phyloP scores from a whole-genome alignment of 2,888 invertebrate species.

The Leucoptera coffeella region DNA sequence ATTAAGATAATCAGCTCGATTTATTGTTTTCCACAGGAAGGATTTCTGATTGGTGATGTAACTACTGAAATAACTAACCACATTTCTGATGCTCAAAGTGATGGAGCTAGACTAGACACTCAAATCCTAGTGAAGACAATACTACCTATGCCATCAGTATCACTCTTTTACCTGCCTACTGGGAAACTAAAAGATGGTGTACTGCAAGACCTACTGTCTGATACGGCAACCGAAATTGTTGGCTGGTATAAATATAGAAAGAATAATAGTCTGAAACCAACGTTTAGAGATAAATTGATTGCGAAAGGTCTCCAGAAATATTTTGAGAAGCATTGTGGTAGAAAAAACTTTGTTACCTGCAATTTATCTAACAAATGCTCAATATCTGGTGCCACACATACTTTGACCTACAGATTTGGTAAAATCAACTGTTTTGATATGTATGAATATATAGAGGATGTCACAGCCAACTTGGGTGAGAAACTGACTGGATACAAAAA shows the following conservation, averaged over 20 bases:
- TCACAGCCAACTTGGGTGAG: conserved; percentile 49
- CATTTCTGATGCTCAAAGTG: conserved; percentile 63
- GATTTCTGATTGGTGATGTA: conserved; percentile 61
- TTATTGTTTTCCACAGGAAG: no score
- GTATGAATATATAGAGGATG: conserved; percentile 46
- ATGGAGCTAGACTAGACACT: conserved; percentile 53
- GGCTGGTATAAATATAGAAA: conserved; percentile 64
- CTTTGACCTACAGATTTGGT: conserved; percentile 57
- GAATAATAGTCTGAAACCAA: conserved; percentile 46
- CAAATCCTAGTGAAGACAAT: conserved; percentile 57
- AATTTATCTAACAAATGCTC: conserved; percentile 50
- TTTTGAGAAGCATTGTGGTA: conserved; percentile 45
- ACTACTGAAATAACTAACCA: conserved; percentile 58
- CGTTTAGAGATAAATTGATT: conserved; percentile 57
- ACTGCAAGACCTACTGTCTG: conserved; percentile 42
- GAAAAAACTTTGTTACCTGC: conserved; percentile 58
- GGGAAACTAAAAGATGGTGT: conserved; percentile 53
- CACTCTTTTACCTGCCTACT: conserved; percentile 50
- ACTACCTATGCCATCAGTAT: conserved; percentile 51
- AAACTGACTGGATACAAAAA: conserved; percentile 41
- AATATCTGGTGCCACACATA: conserved; percentile 50
- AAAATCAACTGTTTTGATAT: conserved; percentile 48
- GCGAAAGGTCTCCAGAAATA: conserved; percentile 56
- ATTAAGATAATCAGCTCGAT: no score
- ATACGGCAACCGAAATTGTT: conserved; percentile 50